Conservation (phyloP, 2,888 invertebrate genomes). For the Nudaria mundana region DNA sequence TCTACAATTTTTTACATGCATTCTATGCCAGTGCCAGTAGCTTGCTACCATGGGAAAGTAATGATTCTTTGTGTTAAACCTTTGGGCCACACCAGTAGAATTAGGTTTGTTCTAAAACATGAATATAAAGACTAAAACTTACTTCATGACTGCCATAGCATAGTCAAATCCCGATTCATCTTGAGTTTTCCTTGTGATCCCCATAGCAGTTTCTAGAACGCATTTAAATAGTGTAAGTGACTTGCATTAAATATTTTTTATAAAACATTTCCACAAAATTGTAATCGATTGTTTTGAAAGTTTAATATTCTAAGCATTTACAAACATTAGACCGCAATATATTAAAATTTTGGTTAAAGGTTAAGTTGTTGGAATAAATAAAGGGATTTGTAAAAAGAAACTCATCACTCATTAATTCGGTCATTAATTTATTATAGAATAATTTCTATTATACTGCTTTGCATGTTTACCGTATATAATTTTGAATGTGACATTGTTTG, state of each 20-base stretch:
- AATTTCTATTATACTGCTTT: no score
- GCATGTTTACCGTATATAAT: no score
- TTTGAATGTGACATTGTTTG: no score
- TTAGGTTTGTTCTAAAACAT: no score
- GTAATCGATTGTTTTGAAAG: no score
- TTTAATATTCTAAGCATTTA: not conserved
- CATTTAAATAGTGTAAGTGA: not conserved
- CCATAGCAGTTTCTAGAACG: conserved; percentile 92
- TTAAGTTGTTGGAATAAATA: conserved; percentile 2
- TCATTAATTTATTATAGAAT: not conserved
- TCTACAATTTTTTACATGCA: not conserved
- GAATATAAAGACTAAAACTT: conserved; percentile 32
- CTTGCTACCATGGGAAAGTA: no score
- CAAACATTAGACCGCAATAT: not conserved
- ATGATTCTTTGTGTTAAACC: no score
- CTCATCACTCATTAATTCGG: not conserved
- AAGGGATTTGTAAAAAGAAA: not conserved
- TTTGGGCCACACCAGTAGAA: no score
- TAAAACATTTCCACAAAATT: no score
- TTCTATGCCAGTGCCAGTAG: not conserved
- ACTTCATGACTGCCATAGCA: conserved; percentile 92
- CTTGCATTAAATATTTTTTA: not conserved
- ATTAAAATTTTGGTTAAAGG: not conserved
- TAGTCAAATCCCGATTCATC: conserved; percentile 88
- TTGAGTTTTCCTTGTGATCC: conserved; percentile 87